Conservation (phyloP, 2,888 invertebrate species). For the Pachydiplax longipennis region DNA sequence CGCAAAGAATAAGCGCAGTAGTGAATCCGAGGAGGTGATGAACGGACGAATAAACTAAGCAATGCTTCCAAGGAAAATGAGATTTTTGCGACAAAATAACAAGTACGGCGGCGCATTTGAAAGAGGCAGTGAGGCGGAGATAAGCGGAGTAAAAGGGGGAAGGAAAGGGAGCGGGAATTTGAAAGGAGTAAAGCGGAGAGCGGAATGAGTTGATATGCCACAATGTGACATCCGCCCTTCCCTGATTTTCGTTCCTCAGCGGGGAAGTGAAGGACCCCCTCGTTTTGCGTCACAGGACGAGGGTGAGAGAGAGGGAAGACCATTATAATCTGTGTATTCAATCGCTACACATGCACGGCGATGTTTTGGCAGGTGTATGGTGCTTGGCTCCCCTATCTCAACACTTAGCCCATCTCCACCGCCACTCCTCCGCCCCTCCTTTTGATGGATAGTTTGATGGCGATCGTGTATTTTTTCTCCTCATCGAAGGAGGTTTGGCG, state of each 20-base stretch:
- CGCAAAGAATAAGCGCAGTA: no score
- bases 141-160: neutral
- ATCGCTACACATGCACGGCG: slow-evolving; percentile 21
- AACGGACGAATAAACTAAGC: no score
- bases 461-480: neutral
- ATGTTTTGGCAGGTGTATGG: slow-evolving; percentile 36
- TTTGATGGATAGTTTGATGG: neutral
- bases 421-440: neutral
- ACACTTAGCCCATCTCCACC: neutral
- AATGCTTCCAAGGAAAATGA: no score
- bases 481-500: neutral
- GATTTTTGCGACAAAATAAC: no score
- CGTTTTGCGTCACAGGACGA: neutral
- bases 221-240: neutral
- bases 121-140: no score
- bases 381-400: neutral
- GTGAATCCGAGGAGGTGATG: no score
- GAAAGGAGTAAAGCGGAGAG: neutral
- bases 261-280: neutral
- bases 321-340: slow-evolving; percentile 33
- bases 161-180: neutral
- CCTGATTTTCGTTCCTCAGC: neutral
- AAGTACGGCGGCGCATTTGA: no score
- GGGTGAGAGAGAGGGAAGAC: neutral
- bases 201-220: neutral